Evolutionary conservation across 2,888 invertebrate genomes (phyloP).

Genomic region (Drosophila siamana): DNA sequence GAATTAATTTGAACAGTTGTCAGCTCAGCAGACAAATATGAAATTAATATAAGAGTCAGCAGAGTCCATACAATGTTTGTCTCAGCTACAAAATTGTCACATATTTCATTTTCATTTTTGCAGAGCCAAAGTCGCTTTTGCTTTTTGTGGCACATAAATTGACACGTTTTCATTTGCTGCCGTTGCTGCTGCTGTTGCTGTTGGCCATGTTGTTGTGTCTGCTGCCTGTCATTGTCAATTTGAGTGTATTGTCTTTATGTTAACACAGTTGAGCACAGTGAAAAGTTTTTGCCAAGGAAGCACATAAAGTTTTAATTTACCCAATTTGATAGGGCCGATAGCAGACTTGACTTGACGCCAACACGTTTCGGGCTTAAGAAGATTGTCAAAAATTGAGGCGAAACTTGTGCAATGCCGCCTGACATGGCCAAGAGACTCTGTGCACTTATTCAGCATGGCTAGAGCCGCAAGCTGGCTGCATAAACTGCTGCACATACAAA

Average conservation of each 20-base stretch:
- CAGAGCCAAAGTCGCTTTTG: constrained; percentile 21
- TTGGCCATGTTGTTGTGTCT: constrained; percentile 18
- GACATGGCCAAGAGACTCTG: constrained; percentile 2
- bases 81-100: constrained; percentile 20
- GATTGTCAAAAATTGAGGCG: constrained; percentile 64
- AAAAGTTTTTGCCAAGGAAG: constrained; percentile 16
- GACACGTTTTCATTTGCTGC: constrained; percentile 55
- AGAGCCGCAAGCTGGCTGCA: constrained; percentile 2
- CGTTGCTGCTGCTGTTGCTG: constrained; percentile 1
- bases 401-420: constrained; percentile 36
- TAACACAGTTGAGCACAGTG: background rate
- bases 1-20: constrained; percentile 14
- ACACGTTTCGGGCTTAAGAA: constrained; percentile 32
- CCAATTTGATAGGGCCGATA: constrained; percentile 18
- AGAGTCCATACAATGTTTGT: constrained; percentile 1
- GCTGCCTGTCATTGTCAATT: constrained; percentile 28
- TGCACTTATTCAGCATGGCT: too few species aligned
- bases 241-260: constrained; percentile 20
- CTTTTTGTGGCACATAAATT: constrained; percentile 56
- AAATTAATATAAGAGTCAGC: constrained; percentile 19
- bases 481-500: constrained; percentile 43
- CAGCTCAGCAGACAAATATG: constrained; percentile 9
- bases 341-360: background rate
- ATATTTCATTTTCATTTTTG: constrained; percentile 21
- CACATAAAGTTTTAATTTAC: constrained; percentile 35